These are phyloP conservation scores for Onychostoma macrolepis DNA, from an alignment of 2,113 vertebrate genomes.

Conservation along the genomic window DNA sequence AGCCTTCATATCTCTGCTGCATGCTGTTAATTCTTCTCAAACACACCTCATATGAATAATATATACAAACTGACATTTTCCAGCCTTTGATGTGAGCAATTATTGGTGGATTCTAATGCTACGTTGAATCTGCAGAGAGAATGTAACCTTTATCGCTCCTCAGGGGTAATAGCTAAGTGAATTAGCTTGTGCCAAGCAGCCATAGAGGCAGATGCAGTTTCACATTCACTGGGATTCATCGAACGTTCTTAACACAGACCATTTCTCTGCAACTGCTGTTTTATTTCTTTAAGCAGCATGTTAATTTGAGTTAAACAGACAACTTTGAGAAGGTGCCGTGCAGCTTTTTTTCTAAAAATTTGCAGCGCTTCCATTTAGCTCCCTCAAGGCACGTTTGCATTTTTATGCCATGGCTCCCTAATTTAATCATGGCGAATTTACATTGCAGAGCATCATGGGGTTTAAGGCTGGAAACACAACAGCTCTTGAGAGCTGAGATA, in stretches of 20 bases:
- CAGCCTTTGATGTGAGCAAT: constrained; percentile 13
- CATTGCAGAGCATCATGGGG: constrained; percentile 43
- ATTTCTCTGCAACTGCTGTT: constrained; percentile 3
- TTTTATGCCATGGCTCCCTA: constrained; percentile 27
- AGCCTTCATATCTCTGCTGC: not conserved
- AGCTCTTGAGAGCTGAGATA: constrained; percentile 27
- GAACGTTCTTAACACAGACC: constrained; percentile 12
- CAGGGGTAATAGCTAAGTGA: constrained; percentile 7
- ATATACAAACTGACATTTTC: constrained; percentile 32
- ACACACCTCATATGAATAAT: constrained; percentile 25
- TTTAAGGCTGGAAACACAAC: constrained; percentile 37
- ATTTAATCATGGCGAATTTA: constrained; percentile 54
- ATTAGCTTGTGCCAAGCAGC: constrained; percentile 11
- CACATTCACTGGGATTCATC: constrained; percentile 22
- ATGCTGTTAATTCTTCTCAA: constrained; percentile 1
- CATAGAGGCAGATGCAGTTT: constrained; percentile 44
- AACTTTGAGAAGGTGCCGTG: not conserved
- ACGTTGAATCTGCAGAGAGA: constrained; percentile 12
- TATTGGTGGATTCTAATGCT: constrained; percentile 25
- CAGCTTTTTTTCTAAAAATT: not conserved
- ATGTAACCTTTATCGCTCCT: constrained; percentile 11
- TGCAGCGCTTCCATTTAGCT: constrained; percentile 5
- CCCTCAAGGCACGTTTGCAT: constrained; percentile 8
- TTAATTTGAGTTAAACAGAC: constrained; percentile 24
- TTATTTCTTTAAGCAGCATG: constrained; percentile 23